A percentile compares a stretch with the other conserved stretches of the same genome.
Conservation (phyloP, 2,888 invertebrate genomes). For the Pandemis heparana region DNA sequence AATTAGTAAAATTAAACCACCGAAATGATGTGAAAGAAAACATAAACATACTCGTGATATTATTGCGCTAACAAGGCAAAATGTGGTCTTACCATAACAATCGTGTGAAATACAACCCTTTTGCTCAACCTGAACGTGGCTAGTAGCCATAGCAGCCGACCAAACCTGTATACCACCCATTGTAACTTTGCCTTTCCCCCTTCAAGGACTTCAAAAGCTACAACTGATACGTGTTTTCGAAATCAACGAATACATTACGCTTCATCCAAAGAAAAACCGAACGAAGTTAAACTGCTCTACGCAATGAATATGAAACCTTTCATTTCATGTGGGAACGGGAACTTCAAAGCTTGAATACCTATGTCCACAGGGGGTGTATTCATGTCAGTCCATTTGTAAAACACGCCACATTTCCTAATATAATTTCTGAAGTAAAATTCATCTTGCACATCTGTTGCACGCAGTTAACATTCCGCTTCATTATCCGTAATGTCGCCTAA, state of each 20-base stretch:
- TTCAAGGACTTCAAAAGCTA: neutral
- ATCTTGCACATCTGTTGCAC: slow-evolving; percentile 25
- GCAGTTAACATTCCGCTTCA: slow-evolving; percentile 9
- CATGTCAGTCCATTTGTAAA: slow-evolving; percentile 16
- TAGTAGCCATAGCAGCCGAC: neutral
- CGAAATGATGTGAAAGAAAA: neutral
- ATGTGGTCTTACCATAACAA: slow-evolving; percentile 12
- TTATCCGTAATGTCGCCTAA: slow-evolving; percentile 1
- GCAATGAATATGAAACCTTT: neutral
- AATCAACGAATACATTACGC: slow-evolving; percentile 3
- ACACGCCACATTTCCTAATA: slow-evolving; percentile 21
- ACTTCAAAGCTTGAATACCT: neutral
- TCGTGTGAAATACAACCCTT: slow-evolving; percentile 12
- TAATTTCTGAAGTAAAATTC: slow-evolving; percentile 11
- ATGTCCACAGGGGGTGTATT: neutral
- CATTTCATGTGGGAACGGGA: neutral
- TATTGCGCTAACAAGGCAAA: neutral
- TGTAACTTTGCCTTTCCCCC: slow-evolving; percentile 15
- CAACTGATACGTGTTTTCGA: neutral
- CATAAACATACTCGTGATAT: neutral
- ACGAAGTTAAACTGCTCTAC: neutral
- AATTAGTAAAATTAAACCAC: neutral
- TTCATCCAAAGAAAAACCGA: neutral
- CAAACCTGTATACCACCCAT: neutral
- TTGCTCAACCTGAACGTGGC: neutral